These are phyloP conservation scores for Caerostris darwini DNA, from an alignment of 1,140 invertebrate genomes.

Conservation along the genomic window DNA sequence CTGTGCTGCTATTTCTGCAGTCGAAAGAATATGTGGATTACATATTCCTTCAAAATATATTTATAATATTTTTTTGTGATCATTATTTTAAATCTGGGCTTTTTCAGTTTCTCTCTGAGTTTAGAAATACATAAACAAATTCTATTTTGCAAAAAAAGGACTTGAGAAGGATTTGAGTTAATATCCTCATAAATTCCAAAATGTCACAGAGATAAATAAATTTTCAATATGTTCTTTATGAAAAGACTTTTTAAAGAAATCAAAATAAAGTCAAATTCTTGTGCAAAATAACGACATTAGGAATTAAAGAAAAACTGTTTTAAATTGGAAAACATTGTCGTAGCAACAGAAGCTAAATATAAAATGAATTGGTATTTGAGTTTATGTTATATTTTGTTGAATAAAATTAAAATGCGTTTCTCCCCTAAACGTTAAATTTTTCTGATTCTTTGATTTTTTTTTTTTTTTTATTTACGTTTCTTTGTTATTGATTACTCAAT, in stretches of 20 bases:
- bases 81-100: background rate
- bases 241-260: background rate
- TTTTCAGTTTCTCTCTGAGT: background rate
- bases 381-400: background rate
- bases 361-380: background rate
- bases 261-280: background rate
- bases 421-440: too few species aligned
- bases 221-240: background rate
- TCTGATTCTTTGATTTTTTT: too few species aligned
- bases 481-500: too few species aligned
- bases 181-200: constrained; percentile 5
- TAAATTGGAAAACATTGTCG: background rate
- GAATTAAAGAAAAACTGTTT: background rate
- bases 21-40: background rate
- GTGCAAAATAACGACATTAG: background rate
- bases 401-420: too few species aligned
- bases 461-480: too few species aligned
- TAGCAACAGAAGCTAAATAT: background rate
- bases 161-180: background rate
- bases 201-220: background rate
- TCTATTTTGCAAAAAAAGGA: background rate
- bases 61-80: background rate
- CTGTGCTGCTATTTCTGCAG: background rate
- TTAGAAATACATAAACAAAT: constrained; percentile 5
- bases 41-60: background rate